phyloP scores from a whole-genome alignment of 2,113 vertebrate species.

The Heterotis niloticus region DNA sequence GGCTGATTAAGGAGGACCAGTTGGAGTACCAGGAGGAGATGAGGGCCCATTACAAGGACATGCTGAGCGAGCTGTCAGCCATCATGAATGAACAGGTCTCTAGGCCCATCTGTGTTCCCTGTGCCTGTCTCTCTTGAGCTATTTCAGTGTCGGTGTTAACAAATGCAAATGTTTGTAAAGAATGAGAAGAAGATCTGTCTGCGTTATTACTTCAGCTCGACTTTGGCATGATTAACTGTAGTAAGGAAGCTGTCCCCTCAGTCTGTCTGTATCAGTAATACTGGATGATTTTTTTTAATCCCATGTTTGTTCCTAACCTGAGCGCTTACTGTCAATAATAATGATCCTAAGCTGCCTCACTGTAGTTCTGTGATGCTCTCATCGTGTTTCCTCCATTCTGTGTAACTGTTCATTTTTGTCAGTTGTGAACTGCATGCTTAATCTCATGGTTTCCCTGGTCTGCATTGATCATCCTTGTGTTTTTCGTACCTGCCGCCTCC shows the following conservation, averaged over 20 bases:
- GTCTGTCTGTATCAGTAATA: not conserved
- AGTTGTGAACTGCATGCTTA: not conserved
- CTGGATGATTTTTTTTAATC: not conserved
- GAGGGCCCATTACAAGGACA: constrained; percentile 91
- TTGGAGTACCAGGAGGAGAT: constrained; percentile 97
- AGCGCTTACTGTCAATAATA: not conserved
- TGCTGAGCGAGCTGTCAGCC: constrained; percentile 84
- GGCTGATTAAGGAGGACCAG: constrained; percentile 96
- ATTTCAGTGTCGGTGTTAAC: too few relatives aligned
- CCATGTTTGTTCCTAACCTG: not conserved
- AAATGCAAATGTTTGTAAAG: too few relatives aligned
- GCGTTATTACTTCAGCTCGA: not conserved
- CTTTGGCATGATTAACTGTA: not conserved
- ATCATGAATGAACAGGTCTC: constrained; percentile 97
- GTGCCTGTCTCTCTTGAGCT: too few relatives aligned
- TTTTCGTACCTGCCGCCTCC: not conserved
- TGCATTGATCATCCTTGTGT: not conserved
- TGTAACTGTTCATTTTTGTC: not conserved
- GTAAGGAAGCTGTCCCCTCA: not conserved
- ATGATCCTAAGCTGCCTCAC: not conserved
- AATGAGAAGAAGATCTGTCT: not conserved
- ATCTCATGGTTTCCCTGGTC: not conserved
- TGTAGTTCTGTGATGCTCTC: not conserved
- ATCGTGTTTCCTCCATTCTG: not conserved
- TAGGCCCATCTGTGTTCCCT: not conserved